Evolutionary conservation across 2,888 invertebrate species (phyloP).

Genomic region (Dynastes tityus): DNA sequence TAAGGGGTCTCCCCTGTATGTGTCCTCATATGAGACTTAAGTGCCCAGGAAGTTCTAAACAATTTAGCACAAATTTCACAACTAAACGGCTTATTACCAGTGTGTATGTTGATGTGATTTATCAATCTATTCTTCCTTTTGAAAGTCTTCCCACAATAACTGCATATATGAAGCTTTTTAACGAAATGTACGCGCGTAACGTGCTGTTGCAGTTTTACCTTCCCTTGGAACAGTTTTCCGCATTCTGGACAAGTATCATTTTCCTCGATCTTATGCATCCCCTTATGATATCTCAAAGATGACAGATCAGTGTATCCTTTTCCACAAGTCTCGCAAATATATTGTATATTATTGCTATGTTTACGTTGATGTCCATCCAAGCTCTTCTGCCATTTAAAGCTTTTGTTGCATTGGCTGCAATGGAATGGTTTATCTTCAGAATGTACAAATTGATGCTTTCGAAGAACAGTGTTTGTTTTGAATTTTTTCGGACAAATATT

Average conservation of each 20-base stretch:
- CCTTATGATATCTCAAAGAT: not conserved
- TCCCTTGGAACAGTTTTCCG: not conserved
- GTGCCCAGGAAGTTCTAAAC: not conserved
- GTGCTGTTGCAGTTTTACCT: not conserved
- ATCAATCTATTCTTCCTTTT: not conserved
- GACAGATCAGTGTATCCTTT: not conserved
- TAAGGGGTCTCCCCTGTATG: constrained; percentile 31
- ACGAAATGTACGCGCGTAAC: not conserved
- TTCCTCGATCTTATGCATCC: not conserved
- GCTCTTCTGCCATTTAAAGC: not conserved
- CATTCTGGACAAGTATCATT: not conserved
- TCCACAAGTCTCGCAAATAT: not conserved
- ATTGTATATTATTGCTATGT: not conserved
- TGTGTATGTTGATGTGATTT: constrained; percentile 19
- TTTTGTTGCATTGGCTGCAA: not conserved
- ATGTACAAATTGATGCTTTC: not conserved
- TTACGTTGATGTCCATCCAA: not conserved
- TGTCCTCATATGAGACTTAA: constrained; percentile 16
- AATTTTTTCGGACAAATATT: not conserved
- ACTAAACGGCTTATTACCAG: constrained; percentile 19
- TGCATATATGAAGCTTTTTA: not conserved
- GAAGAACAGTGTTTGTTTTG: not conserved
- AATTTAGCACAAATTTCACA: constrained; percentile 29
- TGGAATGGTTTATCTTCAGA: not conserved
- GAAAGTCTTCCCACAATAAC: constrained; percentile 8